Conservation (phyloP, 2,888 invertebrate species). For the Ligdia adustata region DNA sequence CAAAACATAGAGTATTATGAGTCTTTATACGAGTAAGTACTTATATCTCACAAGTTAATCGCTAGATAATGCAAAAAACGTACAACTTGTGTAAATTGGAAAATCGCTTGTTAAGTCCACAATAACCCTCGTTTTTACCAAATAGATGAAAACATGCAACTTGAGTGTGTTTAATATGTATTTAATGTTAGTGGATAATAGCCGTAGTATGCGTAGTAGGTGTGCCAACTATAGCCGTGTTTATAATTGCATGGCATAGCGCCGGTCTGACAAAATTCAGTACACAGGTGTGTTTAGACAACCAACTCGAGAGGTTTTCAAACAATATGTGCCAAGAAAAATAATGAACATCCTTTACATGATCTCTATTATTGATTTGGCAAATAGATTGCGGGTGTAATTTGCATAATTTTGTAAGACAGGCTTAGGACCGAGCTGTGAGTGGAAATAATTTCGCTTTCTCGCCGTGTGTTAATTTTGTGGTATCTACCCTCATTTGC, state of each 20-base stretch:
- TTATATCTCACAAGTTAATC: neutral
- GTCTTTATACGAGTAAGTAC: no score
- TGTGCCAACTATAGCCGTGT: slow-evolving; percentile 28
- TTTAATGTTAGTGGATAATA: slow-evolving; percentile 52
- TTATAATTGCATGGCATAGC: slow-evolving; percentile 31
- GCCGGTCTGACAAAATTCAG: slow-evolving; percentile 30
- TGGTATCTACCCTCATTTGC: no score
- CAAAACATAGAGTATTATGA: no score
- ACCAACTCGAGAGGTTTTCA: slow-evolving; percentile 48
- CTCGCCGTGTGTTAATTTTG: no score
- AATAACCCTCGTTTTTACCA: slow-evolving; percentile 34
- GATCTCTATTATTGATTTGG: slow-evolving; percentile 32
- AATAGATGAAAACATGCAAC: slow-evolving; percentile 36
- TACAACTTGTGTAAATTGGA: slow-evolving; percentile 6
- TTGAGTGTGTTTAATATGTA: slow-evolving; percentile 39
- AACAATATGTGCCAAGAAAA: slow-evolving; percentile 48
- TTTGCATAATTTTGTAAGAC: no score
- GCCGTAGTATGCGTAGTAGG: slow-evolving; percentile 35
- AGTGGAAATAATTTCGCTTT: no score
- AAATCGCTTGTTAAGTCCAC: slow-evolving; percentile 22
- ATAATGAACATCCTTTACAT: slow-evolving; percentile 39
- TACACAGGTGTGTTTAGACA: slow-evolving; percentile 44
- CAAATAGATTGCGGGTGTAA: slow-evolving; percentile 26
- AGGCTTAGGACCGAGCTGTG: no score
- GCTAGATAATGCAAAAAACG: slow-evolving; percentile 5